Base-by-base conservation (phyloP, 2,113 vertebrate species). In the Diadophis punctatus region DNA sequence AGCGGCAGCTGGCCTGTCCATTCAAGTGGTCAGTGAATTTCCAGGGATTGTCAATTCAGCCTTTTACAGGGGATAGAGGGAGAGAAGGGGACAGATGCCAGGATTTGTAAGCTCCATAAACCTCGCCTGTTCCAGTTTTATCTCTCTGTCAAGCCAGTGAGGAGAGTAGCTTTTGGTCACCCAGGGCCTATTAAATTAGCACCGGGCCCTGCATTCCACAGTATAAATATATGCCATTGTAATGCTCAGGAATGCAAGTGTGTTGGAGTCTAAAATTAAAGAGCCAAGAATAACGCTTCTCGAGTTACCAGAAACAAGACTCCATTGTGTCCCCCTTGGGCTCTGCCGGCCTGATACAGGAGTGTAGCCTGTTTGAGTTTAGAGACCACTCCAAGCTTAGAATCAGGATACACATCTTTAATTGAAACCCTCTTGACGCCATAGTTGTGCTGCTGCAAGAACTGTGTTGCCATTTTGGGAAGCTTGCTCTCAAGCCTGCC, bases 151-250 rank as follows among this genome's bases (percentile, higher is more conserved):
- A 43, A 53, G 86, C 88, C 3, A 0, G 86, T 4, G 84, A 3
- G 86, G 88, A 86, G 88, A 93, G 53, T 90, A 18, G 93, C 93
- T 84, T 88, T 34, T 92, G 92, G 74, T 92, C 94, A 9, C 92
- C 94, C 94, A 88, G 93, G 92, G 86, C 94, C 95, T 11, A 95
- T 49, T 94, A 93, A 96, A 96, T 92, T 88, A 96, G 95, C 85
- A 1, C 92, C 0, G 95, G 93, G 95, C 91, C 94, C 95, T 4
- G 94, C 96, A 97, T 97, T 97, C 97, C 97, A 96, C 90, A 46
- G 96, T 95, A 96, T 97, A 97, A 97, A 97, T 97, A 97, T 97
- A 96, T 95, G 95, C 96, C 96, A 96, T 97, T 97, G 97, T 97
- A 60, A 96, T 27, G 93, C 96, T 95, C 93, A 97, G 97, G 97